Conservation (phyloP, 2,888 invertebrate genomes). For the Caradrina kadenii region DNA sequence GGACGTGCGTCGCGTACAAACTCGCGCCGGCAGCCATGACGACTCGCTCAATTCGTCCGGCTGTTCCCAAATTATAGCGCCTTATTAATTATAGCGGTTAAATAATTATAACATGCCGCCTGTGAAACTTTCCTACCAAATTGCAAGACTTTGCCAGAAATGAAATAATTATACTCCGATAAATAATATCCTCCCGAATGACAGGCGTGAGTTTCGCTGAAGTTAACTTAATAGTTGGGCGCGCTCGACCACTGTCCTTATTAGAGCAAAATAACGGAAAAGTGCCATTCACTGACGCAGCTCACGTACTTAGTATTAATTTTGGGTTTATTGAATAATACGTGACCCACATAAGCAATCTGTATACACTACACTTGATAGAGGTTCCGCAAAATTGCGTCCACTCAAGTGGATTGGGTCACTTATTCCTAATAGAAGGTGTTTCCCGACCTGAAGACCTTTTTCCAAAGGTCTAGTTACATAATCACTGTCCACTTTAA, state of each 20-base stretch:
- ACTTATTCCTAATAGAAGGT: conserved; percentile 71
- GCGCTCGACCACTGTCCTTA: conserved; percentile 73
- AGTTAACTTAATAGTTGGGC: conserved; percentile 70
- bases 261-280: conserved; percentile 78
- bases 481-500: conserved; percentile 60
- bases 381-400: conserved; percentile 78
- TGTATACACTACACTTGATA: conserved; percentile 71
- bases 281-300: conserved; percentile 74
- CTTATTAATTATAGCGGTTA: conserved; percentile 80
- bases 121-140: conserved; percentile 64
- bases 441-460: conserved; percentile 58
- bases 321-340: conserved; percentile 88
- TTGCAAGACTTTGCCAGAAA: conserved; percentile 66
- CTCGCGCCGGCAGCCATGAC: conserved; percentile 65
- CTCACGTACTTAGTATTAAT: conserved; percentile 86
- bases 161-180: conserved; percentile 70
- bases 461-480: conserved; percentile 56
- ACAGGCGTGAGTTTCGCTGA: conserved; percentile 61
- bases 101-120: conserved; percentile 70
- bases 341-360: conserved; percentile 84
- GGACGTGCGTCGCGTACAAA: conserved; percentile 74
- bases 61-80: conserved; percentile 76
- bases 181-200: conserved; percentile 60
- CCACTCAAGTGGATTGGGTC: conserved; percentile 78
- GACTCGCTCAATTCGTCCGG: conserved; percentile 71